Conservation (phyloP, 2,113 vertebrate species). For the Toxotes chatareus region DNA sequence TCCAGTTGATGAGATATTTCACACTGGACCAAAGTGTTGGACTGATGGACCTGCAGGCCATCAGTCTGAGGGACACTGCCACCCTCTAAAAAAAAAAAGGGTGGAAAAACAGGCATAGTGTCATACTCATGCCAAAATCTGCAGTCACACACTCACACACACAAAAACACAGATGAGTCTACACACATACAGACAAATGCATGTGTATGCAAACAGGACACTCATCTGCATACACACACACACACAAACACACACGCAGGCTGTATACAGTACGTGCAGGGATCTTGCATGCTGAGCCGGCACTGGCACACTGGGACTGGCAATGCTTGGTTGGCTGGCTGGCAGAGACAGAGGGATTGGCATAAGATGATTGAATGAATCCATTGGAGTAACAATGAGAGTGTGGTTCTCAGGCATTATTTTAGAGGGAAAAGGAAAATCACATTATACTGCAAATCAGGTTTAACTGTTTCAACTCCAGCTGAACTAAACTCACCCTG, state of each 20-base stretch:
- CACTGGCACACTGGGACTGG: slow-evolving; percentile 45
- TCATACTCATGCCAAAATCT: background rate
- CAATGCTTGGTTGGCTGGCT: slow-evolving; percentile 42
- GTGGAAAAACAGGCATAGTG: background rate
- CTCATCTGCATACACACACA: slow-evolving; percentile 6
- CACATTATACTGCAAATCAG: slow-evolving; percentile 4
- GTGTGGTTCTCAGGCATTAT: slow-evolving; percentile 27
- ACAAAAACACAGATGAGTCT: slow-evolving; percentile 6
- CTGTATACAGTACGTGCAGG: slow-evolving; percentile 19
- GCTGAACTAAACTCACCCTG: slow-evolving; percentile 2
- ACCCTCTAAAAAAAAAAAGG: background rate
- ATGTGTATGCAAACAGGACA: slow-evolving; percentile 13
- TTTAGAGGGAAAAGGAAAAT: slow-evolving; percentile 37
- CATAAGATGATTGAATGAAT: slow-evolving; percentile 50
- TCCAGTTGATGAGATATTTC: background rate
- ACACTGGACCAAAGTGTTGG: background rate
- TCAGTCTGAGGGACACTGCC: background rate
- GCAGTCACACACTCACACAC: background rate
- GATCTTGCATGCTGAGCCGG: slow-evolving; percentile 37
- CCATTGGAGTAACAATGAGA: slow-evolving; percentile 33
- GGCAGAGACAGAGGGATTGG: slow-evolving; percentile 45
- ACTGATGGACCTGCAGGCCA: background rate
- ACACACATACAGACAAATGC: background rate
- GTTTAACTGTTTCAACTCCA: slow-evolving; percentile 33
- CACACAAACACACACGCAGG: slow-evolving; percentile 1